Base-by-base conservation (phyloP, 2,797 vertebrate species). In the Anguilla megastoma region DNA sequence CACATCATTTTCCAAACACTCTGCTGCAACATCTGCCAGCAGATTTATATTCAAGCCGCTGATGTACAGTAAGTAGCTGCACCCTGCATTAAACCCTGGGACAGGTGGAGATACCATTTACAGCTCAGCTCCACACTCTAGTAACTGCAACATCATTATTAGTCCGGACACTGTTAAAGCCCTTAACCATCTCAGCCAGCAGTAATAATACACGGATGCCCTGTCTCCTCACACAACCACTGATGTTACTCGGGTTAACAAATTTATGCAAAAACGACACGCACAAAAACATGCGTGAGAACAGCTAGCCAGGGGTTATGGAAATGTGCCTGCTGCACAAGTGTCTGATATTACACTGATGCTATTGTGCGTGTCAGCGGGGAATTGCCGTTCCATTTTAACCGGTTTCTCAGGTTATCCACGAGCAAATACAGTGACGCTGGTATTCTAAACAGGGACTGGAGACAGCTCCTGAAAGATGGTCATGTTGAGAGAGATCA, bases 21-120 rank as follows among this genome's bases (percentile, higher is more conserved):
- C 82, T 87, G 87, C 10, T 80, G 24, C 36, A 63, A 41, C 41
- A 88, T 45, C 85, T 86, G 85, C 60, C 14, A 24, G 7, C 66
- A 74, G 66, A 88, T 58, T 71, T 52, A 54, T 48, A 79, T 76
- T 52, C 45, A 16, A 45, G 87, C 84, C 41, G 8, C 66, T 79
- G 87, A 74, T 85, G 87, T 83, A 52, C 36, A 41, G 36, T 41
- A 41, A 45, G 5, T n/a, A 52, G n/a, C 18, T 24, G 80, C 16
- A 18, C n/a, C 50, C 60, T 82, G 27, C 33, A 66, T 63, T 85
- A 82, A 80, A 85, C 24, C 30, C 48, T 56, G 82, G 21, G 52
- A 21, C 83, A n/a, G 50, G 63, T 54, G 48, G n/a, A 63, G 24
- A 41, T 16, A 2, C 16, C 24, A 84, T 74, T 71, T 41, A 52